Evolutionary conservation across 2,113 vertebrate genomes (phyloP).

Genomic region (Eolophus roseicapilla): DNA sequence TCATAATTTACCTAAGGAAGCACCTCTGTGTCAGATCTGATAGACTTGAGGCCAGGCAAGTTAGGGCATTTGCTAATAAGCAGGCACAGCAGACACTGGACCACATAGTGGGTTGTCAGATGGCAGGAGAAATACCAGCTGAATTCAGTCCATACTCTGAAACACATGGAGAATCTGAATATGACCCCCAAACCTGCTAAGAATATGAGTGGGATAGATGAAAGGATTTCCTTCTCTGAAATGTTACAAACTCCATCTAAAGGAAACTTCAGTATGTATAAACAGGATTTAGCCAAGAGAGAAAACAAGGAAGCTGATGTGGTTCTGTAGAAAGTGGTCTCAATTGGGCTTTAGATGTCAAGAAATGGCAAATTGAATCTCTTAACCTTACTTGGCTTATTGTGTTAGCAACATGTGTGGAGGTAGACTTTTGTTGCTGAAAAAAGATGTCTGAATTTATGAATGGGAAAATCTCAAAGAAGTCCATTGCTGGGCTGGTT

Average conservation of each 20-base stretch:
- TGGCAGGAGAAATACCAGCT: not conserved
- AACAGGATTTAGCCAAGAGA: not conserved
- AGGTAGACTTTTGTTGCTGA: not conserved
- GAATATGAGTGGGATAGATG: not conserved
- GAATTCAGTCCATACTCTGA: not conserved
- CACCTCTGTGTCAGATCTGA: not conserved
- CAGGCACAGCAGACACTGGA: not conserved
- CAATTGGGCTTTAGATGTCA: not conserved
- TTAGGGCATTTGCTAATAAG: not conserved
- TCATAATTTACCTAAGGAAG: not conserved
- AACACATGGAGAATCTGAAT: not conserved
- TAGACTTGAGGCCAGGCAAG: not conserved
- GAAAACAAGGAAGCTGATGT: not conserved
- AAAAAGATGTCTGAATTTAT: not conserved
- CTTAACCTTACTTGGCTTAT: not conserved
- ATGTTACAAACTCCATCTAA: not conserved
- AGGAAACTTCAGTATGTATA: not conserved
- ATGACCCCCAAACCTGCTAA: not conserved
- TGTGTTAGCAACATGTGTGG: not conserved
- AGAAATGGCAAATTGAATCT: not conserved
- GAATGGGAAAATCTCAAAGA: not conserved
- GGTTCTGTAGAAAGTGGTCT: not conserved
- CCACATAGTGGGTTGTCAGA: not conserved
- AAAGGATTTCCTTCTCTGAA: not conserved
- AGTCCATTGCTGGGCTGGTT: not conserved